Conservation (phyloP, 37 sponge, comb jelly and placozoan species). For the Beroe ovata region DNA sequence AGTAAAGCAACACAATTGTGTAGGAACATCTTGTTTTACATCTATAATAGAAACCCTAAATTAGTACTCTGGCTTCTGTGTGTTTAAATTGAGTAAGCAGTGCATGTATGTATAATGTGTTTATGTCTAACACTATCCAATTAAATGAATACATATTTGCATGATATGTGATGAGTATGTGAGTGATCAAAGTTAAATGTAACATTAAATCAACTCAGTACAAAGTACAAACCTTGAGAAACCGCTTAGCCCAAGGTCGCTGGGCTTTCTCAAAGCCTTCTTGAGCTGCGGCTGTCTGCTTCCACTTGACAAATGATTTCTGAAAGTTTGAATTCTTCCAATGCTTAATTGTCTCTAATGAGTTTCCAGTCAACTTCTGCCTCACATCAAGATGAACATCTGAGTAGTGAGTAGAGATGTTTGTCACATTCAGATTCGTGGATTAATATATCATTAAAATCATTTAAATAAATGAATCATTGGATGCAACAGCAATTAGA, state of each 20-base stretch:
- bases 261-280: slow-evolving; percentile 78
- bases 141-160: background rate
- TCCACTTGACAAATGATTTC: slow-evolving; percentile 73
- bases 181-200: no score
- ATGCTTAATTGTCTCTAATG: slow-evolving; percentile 64
- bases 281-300: slow-evolving; percentile 80
- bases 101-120: background rate
- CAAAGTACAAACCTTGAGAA: slow-evolving; percentile 67
- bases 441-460: no score
- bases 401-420: no score
- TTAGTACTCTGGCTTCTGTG: no score
- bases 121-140: background rate
- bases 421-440: no score
- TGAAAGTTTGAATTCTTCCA: slow-evolving; percentile 78
- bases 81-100: background rate
- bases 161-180: no score
- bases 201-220: no score
- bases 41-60: no score
- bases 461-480: no score
- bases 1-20: no score
- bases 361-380: slow-evolving; percentile 68
- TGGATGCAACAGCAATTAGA: no score
- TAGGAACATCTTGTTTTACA: no score
- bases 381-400: slow-evolving; percentile 70
- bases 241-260: slow-evolving; percentile 80